phyloP scores from a whole-genome alignment of 2,888 invertebrate genomes.

The Ceriagrion tenellum region DNA sequence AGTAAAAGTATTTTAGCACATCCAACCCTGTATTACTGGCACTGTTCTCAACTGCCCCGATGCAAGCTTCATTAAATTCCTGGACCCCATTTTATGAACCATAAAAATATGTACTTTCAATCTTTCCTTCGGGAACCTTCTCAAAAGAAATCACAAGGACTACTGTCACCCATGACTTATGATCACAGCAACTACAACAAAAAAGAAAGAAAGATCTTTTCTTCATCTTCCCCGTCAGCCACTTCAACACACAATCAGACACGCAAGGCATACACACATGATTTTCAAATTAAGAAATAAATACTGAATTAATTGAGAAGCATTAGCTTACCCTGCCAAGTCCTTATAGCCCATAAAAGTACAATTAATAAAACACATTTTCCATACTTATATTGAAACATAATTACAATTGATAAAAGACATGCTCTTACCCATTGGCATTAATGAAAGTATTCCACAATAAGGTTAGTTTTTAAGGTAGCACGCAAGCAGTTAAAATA shows the following conservation, averaged over 20 bases:
- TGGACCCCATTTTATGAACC: conserved; percentile 66
- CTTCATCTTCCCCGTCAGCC: conserved; percentile 55
- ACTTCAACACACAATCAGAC: conserved; percentile 43
- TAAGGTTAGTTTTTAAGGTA: background rate
- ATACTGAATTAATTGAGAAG: conserved; percentile 63
- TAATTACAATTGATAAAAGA: background rate
- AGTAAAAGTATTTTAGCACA: conserved; percentile 56
- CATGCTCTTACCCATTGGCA: conserved; percentile 33
- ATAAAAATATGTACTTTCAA: conserved; percentile 62
- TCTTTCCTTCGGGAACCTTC: conserved; percentile 58
- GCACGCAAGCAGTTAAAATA: conserved; percentile 26
- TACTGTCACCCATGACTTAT: conserved; percentile 51
- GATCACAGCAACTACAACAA: conserved; percentile 67
- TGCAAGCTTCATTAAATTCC: conserved; percentile 47
- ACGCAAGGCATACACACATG: background rate
- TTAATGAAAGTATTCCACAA: background rate
- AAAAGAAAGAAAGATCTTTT: conserved; percentile 61
- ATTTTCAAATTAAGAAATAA: conserved; percentile 62
- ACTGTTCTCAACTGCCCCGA: conserved; percentile 61
- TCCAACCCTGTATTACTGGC: conserved; percentile 67
- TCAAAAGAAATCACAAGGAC: conserved; percentile 63
- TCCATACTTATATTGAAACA: background rate
- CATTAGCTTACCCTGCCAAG: conserved; percentile 62
- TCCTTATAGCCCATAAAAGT: conserved; percentile 56
- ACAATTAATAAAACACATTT: conserved; percentile 43